These are phyloP conservation scores for Sylvietta virens DNA, from an alignment of 2,113 vertebrate genomes.

Conservation along the genomic window DNA sequence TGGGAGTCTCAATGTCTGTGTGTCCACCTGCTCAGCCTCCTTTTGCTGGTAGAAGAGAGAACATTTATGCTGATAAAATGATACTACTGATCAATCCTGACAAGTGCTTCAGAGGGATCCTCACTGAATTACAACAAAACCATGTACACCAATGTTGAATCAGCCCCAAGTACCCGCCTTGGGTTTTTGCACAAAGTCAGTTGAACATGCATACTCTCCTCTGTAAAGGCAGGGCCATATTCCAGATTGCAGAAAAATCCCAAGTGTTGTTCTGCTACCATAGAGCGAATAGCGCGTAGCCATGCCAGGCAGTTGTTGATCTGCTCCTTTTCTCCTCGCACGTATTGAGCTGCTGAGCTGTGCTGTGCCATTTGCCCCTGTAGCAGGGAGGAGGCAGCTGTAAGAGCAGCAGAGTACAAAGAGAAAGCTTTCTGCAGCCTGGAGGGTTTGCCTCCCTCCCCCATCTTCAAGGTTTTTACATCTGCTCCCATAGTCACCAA, in stretches of 20 bases:
- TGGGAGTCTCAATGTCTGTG: not conserved
- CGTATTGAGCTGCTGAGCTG: not conserved
- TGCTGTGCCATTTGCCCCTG: accelerated
- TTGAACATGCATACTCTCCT: not conserved
- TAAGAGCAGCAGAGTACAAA: not conserved
- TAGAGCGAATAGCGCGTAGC: accelerated
- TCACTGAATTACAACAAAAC: not conserved
- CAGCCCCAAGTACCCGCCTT: not conserved
- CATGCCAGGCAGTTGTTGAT: accelerated
- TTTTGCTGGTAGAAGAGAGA: not conserved
- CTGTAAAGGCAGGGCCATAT: not conserved
- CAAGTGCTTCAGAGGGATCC: not conserved
- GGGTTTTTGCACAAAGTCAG: not conserved
- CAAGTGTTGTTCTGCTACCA: accelerated
- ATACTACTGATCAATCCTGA: not conserved
- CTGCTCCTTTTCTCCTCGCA: not conserved
- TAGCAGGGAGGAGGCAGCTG: not conserved
- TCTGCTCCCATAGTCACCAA: not conserved
- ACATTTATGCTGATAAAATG: not conserved
- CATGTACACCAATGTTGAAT: not conserved
- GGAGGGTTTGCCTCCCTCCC: not conserved
- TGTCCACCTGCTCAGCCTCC: not conserved
- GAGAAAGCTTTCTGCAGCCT: not conserved
- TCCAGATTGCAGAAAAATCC: not conserved
- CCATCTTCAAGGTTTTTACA: not conserved